Evolutionary conservation across 2,113 vertebrate genomes (phyloP).

Genomic region (Ardeotis arabs): DNA sequence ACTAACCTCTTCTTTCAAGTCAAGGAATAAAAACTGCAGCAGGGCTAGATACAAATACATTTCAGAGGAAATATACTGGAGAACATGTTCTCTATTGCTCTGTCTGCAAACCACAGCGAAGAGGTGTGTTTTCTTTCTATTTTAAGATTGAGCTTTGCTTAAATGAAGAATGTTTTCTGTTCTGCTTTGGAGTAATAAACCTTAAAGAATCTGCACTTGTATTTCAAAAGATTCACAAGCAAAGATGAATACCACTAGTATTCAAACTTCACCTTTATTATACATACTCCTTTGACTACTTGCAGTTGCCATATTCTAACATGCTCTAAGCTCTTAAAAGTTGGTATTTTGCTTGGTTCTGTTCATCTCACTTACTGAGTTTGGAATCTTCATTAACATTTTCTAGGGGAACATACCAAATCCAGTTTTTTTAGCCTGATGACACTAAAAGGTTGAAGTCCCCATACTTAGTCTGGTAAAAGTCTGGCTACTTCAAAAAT

Average conservation of each 20-base stretch:
- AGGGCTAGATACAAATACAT: background rate
- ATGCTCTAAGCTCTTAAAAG: background rate
- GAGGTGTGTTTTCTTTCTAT: background rate
- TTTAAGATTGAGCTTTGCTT: background rate
- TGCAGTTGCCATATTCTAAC: background rate
- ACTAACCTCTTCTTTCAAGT: background rate
- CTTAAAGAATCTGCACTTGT: background rate
- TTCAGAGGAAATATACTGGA: background rate
- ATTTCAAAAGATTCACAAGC: background rate
- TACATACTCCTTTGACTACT: background rate
- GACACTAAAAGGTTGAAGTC: background rate
- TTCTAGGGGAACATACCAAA: background rate
- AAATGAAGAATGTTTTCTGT: background rate
- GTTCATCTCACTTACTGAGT: background rate
- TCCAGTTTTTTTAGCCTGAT: background rate
- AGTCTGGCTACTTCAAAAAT: background rate
- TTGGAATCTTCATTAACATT: background rate
- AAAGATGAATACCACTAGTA: background rate
- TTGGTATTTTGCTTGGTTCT: background rate
- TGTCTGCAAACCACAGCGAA: background rate
- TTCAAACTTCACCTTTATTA: background rate
- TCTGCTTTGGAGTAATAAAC: background rate
- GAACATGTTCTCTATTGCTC: background rate
- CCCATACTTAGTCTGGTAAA: background rate
- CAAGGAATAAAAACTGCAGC: background rate